These are phyloP conservation scores for Cryptocephalus primarius DNA, from an alignment of 2,888 invertebrate species.

Conservation along the genomic window DNA sequence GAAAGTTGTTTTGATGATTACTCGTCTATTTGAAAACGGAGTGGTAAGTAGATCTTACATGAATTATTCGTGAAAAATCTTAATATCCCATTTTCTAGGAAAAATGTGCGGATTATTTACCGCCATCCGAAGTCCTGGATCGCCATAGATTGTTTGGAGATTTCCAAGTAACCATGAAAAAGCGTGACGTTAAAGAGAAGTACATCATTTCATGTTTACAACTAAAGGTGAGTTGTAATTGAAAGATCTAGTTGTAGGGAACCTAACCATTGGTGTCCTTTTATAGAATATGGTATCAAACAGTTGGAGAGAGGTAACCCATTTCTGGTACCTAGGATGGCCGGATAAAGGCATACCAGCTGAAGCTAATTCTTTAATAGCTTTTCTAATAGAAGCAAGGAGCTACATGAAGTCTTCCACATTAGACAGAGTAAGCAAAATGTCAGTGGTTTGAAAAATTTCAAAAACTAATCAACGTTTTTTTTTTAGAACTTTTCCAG, in stretches of 20 bases:
- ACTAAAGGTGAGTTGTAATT: conserved; percentile 47
- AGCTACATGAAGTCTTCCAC: conserved; percentile 37
- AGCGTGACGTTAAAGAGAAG: conserved; percentile 81
- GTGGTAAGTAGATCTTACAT: conserved; percentile 44
- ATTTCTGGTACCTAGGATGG: conserved; percentile 89
- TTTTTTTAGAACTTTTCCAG: not conserved
- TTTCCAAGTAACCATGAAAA: conserved; percentile 77
- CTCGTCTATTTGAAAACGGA: conserved; percentile 81
- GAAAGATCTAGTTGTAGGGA: too few relatives aligned
- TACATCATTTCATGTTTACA: conserved; percentile 81
- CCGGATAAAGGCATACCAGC: conserved; percentile 78
- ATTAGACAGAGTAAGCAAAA: conserved; percentile 21
- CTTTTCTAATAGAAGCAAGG: conserved; percentile 78
- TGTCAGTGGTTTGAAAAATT: not conserved
- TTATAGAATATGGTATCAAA: conserved; percentile 64
- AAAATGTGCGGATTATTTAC: conserved; percentile 84
- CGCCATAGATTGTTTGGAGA: conserved; percentile 80
- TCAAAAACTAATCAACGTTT: too few relatives aligned
- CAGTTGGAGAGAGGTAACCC: conserved; percentile 77
- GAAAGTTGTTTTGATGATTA: conserved; percentile 80
- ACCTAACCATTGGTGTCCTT: conserved; percentile 1
- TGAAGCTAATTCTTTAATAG: conserved; percentile 73
- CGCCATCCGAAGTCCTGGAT: conserved; percentile 84
- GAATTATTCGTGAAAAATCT: not conserved
- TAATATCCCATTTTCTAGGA: conserved; percentile 44